Evolutionary conservation across 2,797 vertebrate genomes (phyloP).

Genomic region (Rhynchonycteris naso): DNA sequence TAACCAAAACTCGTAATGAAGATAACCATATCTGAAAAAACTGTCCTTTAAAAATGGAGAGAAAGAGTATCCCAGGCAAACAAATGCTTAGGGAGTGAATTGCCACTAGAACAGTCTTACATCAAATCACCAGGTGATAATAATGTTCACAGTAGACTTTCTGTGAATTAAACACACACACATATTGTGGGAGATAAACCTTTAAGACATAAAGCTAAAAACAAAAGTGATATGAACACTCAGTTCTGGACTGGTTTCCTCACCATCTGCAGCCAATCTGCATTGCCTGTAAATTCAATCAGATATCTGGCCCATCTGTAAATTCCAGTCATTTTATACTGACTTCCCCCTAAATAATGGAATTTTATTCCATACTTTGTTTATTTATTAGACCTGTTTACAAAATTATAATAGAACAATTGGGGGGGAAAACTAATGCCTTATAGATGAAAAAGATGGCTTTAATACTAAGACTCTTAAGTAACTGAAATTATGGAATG

Average conservation of each 20-base stretch:
- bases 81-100: neutral
- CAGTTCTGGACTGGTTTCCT: constrained; percentile 79
- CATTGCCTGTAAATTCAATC: constrained; percentile 78
- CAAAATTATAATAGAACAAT: constrained; percentile 41
- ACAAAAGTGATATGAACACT: constrained; percentile 70
- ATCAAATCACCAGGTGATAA: constrained; percentile 60
- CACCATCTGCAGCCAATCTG: constrained; percentile 82
- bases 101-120: neutral
- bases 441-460: constrained; percentile 37
- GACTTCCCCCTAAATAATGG: constrained; percentile 78
- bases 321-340: constrained; percentile 75
- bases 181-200: constrained; percentile 68
- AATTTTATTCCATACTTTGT: constrained; percentile 78
- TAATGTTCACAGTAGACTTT: constrained; percentile 3
- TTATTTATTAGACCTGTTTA: constrained; percentile 65
- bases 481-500: neutral
- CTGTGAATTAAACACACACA: neutral
- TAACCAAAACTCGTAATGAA: neutral
- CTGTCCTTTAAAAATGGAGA: neutral
- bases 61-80: neutral
- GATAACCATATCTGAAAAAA: constrained; percentile 12
- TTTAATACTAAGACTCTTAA: neutral
- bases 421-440: constrained; percentile 1
- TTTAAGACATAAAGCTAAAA: constrained; percentile 78
- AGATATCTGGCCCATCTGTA: constrained; percentile 83